phyloP scores from a whole-genome alignment of 2,888 invertebrate species.

The Sarcophaga subvicina region DNA sequence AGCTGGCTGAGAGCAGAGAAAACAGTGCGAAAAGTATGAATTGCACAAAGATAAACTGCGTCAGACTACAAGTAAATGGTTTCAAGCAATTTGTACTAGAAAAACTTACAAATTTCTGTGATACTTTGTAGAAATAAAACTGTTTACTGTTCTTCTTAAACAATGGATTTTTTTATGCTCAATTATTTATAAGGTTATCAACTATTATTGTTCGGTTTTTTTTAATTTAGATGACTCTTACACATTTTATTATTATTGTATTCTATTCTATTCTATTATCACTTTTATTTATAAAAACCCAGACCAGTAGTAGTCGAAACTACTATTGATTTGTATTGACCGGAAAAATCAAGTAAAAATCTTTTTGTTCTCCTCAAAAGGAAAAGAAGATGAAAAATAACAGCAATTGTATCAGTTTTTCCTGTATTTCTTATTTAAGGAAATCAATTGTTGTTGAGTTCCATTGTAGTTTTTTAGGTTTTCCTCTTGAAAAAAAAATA shows the following conservation, averaged over 20 bases:
- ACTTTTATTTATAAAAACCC: slow-evolving; percentile 1
- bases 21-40: too few relatives aligned
- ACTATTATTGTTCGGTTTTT: too few relatives aligned
- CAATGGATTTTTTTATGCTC: too few relatives aligned
- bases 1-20: too few relatives aligned
- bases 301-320: not conserved
- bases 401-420: slow-evolving; percentile 12
- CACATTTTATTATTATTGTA: not conserved
- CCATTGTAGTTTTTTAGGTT: slow-evolving; percentile 17
- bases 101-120: too few relatives aligned
- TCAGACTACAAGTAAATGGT: too few relatives aligned
- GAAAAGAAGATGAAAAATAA: not conserved
- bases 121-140: too few relatives aligned
- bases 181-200: too few relatives aligned
- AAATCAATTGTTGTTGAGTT: slow-evolving; percentile 62
- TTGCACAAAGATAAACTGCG: too few relatives aligned
- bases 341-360: slow-evolving; percentile 67
- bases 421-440: slow-evolving; percentile 9
- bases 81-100: too few relatives aligned
- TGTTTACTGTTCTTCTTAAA: too few relatives aligned
- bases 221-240: too few relatives aligned
- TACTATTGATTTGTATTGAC: slow-evolving; percentile 65
- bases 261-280: slow-evolving; percentile 30
- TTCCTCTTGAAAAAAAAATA: slow-evolving; percentile 61
- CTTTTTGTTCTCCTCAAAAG: slow-evolving; percentile 55